Percentiles rank a stretch among this genome's conserved stretches.
These are phyloP conservation scores for Volucella inflata DNA, from an alignment of 2,888 invertebrate genomes.

Conservation along the genomic window DNA sequence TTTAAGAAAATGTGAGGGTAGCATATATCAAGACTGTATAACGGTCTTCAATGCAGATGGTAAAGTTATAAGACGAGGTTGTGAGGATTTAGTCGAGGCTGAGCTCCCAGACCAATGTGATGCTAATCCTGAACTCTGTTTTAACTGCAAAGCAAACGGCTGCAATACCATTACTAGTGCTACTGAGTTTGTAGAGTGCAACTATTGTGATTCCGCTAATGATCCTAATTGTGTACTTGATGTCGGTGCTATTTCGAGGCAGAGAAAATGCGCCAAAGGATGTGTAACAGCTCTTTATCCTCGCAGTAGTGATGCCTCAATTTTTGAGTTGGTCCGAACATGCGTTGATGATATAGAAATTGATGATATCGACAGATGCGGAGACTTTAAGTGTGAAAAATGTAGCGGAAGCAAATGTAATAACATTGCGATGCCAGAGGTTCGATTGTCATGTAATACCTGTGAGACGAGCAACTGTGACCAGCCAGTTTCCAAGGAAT, in stretches of 20 bases:
- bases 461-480: conserved; percentile 76
- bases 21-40: conserved; percentile 76
- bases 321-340: conserved; percentile 75
- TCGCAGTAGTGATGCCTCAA: conserved; percentile 52
- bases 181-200: conserved; percentile 63
- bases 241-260: conserved; percentile 36
- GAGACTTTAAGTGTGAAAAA: conserved; percentile 68
- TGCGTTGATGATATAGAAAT: conserved; percentile 77
- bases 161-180: conserved; percentile 74
- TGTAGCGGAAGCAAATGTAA: conserved; percentile 75
- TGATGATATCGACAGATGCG: conserved; percentile 72
- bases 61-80: conserved; percentile 76
- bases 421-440: conserved; percentile 63
- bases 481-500: conserved; percentile 48
- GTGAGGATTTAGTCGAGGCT: conserved; percentile 60
- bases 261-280: conserved; percentile 76
- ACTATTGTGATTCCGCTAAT: conserved; percentile 75
- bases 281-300: conserved; percentile 76
- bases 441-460: conserved; percentile 73
- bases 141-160: conserved; percentile 77
- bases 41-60: conserved; percentile 73
- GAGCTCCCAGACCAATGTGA: conserved; percentile 67
- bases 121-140: conserved; percentile 74
- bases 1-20: conserved; percentile 71
- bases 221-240: conserved; percentile 73